Conservation (phyloP, 2,797 vertebrate species). For the Buphagus erythrorhynchus region DNA sequence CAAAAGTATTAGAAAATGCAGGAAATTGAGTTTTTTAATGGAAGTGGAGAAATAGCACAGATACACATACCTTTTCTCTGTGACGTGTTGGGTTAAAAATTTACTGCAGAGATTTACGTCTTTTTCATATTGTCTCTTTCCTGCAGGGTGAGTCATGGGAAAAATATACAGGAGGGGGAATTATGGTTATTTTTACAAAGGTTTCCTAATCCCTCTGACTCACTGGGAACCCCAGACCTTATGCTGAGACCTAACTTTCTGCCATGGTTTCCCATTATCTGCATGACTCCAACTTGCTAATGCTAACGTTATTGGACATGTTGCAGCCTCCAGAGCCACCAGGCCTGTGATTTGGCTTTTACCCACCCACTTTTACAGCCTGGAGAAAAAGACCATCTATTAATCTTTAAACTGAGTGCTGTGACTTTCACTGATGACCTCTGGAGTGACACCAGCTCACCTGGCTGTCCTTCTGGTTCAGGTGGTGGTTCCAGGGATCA, state of each 20-base stretch:
- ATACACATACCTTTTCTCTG: background rate
- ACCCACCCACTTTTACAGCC: background rate
- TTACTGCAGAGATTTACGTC: background rate
- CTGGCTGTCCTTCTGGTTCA: background rate
- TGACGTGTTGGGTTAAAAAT: background rate
- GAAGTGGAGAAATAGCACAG: background rate
- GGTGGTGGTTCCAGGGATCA: background rate
- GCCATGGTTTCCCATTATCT: background rate
- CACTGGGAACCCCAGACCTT: background rate
- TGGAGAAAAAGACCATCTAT: background rate
- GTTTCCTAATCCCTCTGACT: background rate
- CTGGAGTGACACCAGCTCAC: background rate
- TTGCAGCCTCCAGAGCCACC: background rate
- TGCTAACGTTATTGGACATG: accelerated
- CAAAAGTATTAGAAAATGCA: background rate
- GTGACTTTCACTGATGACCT: background rate
- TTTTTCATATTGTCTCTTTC: background rate
- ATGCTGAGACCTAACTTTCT: background rate
- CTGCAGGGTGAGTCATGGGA: background rate
- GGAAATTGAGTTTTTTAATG: background rate
- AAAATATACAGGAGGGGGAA: background rate
- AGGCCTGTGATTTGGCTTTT: background rate
- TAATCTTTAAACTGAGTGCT: constrained; percentile 32
- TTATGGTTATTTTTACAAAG: background rate
- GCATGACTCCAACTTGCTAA: background rate